Percentiles rank a stretch among this genome's conserved stretches.
Conservation (phyloP, 2,888 invertebrate species). For the Itoplectis maculator region DNA sequence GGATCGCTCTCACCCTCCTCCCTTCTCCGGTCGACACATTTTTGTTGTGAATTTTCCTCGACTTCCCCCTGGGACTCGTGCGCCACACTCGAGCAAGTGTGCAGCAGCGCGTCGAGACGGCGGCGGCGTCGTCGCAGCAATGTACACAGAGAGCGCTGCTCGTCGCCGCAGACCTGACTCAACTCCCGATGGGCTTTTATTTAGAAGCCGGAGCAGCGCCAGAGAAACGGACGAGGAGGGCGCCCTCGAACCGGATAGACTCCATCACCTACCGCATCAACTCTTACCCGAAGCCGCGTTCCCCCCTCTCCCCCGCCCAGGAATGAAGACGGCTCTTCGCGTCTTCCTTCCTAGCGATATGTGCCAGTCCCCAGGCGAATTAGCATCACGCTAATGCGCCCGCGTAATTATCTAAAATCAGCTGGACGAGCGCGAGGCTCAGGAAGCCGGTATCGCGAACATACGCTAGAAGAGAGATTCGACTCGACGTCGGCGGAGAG, state of each 20-base stretch:
- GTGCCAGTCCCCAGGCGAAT: conserved; percentile 34
- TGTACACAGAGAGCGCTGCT: neutral
- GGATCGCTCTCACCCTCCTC: conserved; percentile 1
- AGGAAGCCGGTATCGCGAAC: conserved; percentile 8
- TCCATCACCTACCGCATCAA: conserved; percentile 47
- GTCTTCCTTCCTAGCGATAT: conserved; percentile 21
- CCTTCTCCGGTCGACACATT: conserved; percentile 17
- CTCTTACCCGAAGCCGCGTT: conserved; percentile 29
- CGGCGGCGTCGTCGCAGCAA: conserved; percentile 13
- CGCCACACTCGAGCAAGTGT: conserved; percentile 19
- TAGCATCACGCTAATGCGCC: conserved; percentile 22
- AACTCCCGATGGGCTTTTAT: conserved; percentile 36
- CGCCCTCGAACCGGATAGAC: conserved; percentile 45
- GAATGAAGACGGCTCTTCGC: neutral
- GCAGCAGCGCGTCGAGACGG: neutral
- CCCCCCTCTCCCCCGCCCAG: too few relatives aligned
- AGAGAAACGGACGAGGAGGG: conserved; percentile 33
- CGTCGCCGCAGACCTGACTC: conserved; percentile 25
- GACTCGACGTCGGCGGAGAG: conserved; percentile 5
- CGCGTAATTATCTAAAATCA: conserved; percentile 27
- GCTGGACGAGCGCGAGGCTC: neutral
- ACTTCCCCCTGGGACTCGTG: conserved; percentile 30
- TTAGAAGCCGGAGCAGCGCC: conserved; percentile 19
- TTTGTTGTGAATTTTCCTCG: conserved; percentile 43
- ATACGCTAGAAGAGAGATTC: neutral